phyloP scores from a whole-genome alignment of 2,797 vertebrate species.

The Lepus townsendii region DNA sequence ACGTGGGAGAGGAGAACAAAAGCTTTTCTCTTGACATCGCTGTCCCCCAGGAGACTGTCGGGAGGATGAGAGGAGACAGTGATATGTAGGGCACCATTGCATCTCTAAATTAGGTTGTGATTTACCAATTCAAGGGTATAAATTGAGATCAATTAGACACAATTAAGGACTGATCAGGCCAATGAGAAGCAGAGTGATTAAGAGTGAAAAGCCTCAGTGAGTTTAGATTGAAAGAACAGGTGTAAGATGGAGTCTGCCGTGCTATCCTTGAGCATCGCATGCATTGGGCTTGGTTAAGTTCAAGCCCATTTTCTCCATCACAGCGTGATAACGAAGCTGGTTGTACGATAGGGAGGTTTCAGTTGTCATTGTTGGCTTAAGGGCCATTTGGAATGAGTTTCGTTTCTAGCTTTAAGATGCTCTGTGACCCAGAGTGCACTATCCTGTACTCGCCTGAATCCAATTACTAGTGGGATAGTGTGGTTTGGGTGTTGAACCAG shows the following conservation, averaged over 20 bases:
- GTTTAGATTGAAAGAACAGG: slow-evolving; percentile 22
- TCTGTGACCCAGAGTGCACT: not conserved
- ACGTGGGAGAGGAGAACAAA: not conserved
- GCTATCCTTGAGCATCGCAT: not conserved
- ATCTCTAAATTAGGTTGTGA: slow-evolving; percentile 61
- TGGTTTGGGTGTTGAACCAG: slow-evolving; percentile 66
- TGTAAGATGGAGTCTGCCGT: not conserved
- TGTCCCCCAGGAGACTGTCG: not conserved
- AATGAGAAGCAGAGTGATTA: slow-evolving; percentile 24
- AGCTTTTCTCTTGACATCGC: not conserved
- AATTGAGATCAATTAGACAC: slow-evolving; percentile 63
- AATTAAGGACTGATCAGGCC: slow-evolving; percentile 46
- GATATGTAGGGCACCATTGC: not conserved
- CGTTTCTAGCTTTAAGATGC: slow-evolving; percentile 57
- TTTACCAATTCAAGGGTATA: slow-evolving; percentile 58
- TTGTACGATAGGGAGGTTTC: not conserved
- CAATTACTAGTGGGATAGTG: slow-evolving; percentile 35
- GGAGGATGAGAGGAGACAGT: slow-evolving; percentile 31
- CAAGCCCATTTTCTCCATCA: not conserved
- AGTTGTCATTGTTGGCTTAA: not conserved
- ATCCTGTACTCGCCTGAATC: slow-evolving; percentile 53
- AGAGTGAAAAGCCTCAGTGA: slow-evolving; percentile 13
- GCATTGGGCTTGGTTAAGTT: not conserved
- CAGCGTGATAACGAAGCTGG: not conserved
- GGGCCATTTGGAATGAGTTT: slow-evolving; percentile 48